phyloP scores from a whole-genome alignment of 2,797 vertebrate genomes.

The Hipposideros larvatus region DNA sequence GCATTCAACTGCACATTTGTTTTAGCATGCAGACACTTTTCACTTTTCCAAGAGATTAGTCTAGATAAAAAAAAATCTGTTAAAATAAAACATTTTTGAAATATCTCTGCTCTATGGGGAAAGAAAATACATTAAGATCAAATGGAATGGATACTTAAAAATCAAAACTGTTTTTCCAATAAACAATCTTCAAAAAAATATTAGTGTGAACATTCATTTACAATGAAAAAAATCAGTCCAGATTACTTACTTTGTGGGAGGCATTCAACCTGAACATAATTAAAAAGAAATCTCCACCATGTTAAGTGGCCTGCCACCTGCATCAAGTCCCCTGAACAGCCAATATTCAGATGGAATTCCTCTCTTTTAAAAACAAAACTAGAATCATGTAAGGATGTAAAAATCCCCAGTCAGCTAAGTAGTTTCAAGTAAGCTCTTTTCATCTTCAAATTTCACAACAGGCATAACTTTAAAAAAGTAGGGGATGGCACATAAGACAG shows the following conservation, averaged over 20 bases:
- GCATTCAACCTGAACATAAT: neutral
- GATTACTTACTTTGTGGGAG: neutral
- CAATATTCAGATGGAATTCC: neutral
- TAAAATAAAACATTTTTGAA: slow-evolving; percentile 77
- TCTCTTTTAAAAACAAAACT: slow-evolving; percentile 60
- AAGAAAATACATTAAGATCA: slow-evolving; percentile 66
- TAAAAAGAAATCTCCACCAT: neutral
- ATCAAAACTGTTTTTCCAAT: neutral
- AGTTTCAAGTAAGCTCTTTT: slow-evolving; percentile 43
- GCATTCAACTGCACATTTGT: slow-evolving; percentile 84
- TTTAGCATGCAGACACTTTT: slow-evolving; percentile 77
- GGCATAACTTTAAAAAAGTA: neutral
- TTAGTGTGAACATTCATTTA: neutral
- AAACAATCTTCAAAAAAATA: slow-evolving; percentile 60
- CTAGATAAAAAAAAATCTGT: slow-evolving; percentile 50
- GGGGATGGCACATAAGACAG: neutral
- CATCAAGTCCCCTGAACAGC: neutral
- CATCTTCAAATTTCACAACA: slow-evolving; percentile 52
- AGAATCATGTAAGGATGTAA: neutral
- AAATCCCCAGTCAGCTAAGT: neutral
- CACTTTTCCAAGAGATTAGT: slow-evolving; percentile 80
- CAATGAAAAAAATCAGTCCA: neutral
- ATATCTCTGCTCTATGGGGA: slow-evolving; percentile 56
- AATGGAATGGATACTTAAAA: slow-evolving; percentile 58
- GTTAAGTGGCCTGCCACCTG: neutral